phyloP scores from a whole-genome alignment of 2,797 vertebrate genomes.

The Takifugu ocellatus region DNA sequence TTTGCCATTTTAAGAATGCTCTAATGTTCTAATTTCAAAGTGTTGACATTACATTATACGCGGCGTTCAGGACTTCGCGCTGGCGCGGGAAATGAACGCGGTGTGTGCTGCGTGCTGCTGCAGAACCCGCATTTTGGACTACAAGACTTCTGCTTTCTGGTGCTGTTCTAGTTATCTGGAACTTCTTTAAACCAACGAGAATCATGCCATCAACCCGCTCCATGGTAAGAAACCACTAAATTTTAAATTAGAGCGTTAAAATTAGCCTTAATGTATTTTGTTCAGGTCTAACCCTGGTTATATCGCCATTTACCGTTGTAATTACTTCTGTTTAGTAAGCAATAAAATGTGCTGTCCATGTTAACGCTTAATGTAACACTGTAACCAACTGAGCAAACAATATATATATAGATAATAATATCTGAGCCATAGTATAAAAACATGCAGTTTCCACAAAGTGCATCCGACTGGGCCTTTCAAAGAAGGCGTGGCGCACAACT shows the following conservation, averaged over 20 bases:
- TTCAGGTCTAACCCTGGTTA: fast-evolving
- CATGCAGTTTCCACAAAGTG: not conserved
- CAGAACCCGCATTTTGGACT: conserved; percentile 37
- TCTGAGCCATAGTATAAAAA: not conserved
- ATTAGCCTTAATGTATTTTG: not conserved
- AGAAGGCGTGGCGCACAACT: conserved; percentile 11
- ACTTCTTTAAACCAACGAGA: not conserved
- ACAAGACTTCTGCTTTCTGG: conserved; percentile 13
- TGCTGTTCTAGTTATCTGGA: fast-evolving
- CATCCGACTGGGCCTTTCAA: not conserved
- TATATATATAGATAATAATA: not conserved
- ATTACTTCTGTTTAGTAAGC: no score
- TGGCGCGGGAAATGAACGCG: conserved; percentile 73
- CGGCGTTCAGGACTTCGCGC: conserved; percentile 65
- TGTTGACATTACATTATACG: not conserved
- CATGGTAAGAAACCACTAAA: conserved; percentile 64
- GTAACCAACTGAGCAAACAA: not conserved
- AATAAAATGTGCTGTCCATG: no score
- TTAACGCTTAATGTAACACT: no score
- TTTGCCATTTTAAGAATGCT: fast-evolving
- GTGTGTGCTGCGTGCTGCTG: conserved; percentile 7
- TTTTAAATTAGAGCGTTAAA: not conserved
- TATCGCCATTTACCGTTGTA: no score
- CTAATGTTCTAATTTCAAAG: fast-evolving
- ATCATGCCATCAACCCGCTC: conserved; percentile 71